phyloP scores from a whole-genome alignment of 2,797 vertebrate genomes.

The Decapterus maruadsi region DNA sequence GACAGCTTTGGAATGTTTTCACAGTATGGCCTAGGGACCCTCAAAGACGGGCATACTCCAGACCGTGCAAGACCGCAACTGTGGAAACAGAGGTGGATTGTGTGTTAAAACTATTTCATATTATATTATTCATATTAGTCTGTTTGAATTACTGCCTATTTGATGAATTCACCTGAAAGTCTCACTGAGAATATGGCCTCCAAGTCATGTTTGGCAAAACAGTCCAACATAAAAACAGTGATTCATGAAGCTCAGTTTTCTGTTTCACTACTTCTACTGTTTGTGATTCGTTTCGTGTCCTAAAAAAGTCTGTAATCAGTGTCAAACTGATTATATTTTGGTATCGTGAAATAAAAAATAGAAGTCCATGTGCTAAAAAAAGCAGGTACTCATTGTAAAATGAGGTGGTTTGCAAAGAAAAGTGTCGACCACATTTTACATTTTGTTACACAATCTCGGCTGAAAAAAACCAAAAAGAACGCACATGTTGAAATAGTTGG shows the following conservation, averaged over 20 bases:
- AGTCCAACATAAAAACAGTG: constrained; percentile 4
- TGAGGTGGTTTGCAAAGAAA: constrained; percentile 9
- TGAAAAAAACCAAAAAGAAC: constrained; percentile 5
- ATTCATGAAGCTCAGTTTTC: neutral
- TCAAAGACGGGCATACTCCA: constrained; percentile 50
- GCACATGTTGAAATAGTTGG: constrained; percentile 41
- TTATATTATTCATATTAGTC: too few species aligned
- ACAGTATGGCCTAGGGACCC: constrained; percentile 66
- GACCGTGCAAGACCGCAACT: constrained; percentile 41
- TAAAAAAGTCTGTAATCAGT: neutral
- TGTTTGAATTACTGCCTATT: neutral
- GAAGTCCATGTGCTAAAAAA: constrained; percentile 11
- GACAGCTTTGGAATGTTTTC: constrained; percentile 79
- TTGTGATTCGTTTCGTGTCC: neutral
- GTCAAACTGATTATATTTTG: neutral
- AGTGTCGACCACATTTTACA: neutral
- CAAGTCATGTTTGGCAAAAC: constrained; percentile 25
- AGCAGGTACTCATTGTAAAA: neutral
- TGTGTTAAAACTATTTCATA: too few species aligned
- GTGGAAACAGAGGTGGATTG: constrained; percentile 26
- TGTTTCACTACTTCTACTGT: constrained; percentile 5
- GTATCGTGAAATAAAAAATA: neutral
- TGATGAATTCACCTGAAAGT: neutral
- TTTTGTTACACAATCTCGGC: constrained; percentile 21
- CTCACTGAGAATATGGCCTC: neutral